phyloP scores from a whole-genome alignment of 2,113 vertebrate genomes.

The Pituophis catenifer region DNA sequence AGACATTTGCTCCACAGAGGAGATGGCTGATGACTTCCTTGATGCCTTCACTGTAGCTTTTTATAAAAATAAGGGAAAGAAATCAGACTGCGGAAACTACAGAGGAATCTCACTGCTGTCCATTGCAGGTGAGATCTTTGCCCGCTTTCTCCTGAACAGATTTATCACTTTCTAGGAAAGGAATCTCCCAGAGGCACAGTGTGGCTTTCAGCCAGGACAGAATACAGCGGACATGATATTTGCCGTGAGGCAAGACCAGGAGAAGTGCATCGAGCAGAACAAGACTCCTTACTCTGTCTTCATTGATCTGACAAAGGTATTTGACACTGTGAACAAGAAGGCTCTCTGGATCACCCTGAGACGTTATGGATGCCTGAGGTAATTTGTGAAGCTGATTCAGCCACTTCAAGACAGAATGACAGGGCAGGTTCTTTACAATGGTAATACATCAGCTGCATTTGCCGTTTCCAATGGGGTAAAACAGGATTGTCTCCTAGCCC shows the following conservation, averaged over 20 bases:
- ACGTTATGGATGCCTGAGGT: neutral
- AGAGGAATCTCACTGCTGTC: neutral
- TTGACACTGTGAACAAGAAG: neutral
- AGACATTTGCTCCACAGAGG: neutral
- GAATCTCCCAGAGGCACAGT: neutral
- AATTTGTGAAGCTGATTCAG: neutral
- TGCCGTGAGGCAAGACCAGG: neutral
- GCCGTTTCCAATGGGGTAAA: neutral
- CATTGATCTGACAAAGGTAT: neutral
- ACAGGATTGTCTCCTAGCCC: neutral
- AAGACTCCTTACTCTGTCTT: neutral
- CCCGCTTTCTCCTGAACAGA: neutral
- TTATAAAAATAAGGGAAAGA: neutral
- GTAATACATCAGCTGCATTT: neutral
- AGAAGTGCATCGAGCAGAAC: neutral
- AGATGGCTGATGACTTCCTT: neutral
- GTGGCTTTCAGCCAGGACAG: neutral
- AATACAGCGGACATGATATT: neutral
- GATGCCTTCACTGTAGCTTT: neutral
- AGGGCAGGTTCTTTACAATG: neutral
- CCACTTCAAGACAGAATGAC: neutral
- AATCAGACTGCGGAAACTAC: neutral
- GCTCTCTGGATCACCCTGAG: neutral
- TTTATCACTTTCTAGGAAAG: neutral
- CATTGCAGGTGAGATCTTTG: neutral